Evolutionary conservation across 1,140 invertebrate species (phyloP).

Genomic region (Samia ricini): DNA sequence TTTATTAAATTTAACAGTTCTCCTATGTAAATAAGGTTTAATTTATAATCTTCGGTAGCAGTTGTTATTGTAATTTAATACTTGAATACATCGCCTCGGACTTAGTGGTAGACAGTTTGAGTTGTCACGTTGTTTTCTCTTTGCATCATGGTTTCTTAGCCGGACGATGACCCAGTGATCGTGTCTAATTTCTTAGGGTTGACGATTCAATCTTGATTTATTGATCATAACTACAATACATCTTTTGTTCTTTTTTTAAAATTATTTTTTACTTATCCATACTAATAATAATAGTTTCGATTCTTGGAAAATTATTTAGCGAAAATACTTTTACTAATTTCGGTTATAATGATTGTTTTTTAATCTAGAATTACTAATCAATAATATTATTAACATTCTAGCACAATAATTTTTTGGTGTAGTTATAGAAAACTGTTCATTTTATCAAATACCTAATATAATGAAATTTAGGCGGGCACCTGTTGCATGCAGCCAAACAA

Average conservation of each 20-base stretch:
- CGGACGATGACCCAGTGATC: conserved; percentile 53
- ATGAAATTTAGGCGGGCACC: too few relatives aligned
- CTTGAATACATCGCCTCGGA: conserved; percentile 36
- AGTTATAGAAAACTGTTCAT: too few relatives aligned
- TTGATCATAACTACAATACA: neutral
- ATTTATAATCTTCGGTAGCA: neutral
- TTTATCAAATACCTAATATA: too few relatives aligned
- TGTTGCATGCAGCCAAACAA: too few relatives aligned
- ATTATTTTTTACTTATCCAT: neutral
- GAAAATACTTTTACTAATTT: too few relatives aligned
- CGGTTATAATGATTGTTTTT: too few relatives aligned
- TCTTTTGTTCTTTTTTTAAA: too few relatives aligned
- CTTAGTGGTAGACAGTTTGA: conserved; percentile 60
- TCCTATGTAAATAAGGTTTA: neutral
- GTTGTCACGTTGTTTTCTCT: conserved; percentile 73
- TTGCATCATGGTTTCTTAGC: conserved; percentile 46
- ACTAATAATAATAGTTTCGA: too few relatives aligned
- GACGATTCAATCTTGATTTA: conserved; percentile 6
- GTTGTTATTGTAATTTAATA: conserved; percentile 68
- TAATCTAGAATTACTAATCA: too few relatives aligned
- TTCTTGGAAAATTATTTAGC: too few relatives aligned
- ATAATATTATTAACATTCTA: too few relatives aligned
- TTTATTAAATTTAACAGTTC: neutral
- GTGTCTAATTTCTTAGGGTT: conserved; percentile 42
- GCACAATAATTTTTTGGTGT: too few relatives aligned